These are phyloP conservation scores for Nemopilema nomurai DNA, from an alignment of 30 jellyfish, hydroid and myxozoan genomes.

Conservation along the genomic window DNA sequence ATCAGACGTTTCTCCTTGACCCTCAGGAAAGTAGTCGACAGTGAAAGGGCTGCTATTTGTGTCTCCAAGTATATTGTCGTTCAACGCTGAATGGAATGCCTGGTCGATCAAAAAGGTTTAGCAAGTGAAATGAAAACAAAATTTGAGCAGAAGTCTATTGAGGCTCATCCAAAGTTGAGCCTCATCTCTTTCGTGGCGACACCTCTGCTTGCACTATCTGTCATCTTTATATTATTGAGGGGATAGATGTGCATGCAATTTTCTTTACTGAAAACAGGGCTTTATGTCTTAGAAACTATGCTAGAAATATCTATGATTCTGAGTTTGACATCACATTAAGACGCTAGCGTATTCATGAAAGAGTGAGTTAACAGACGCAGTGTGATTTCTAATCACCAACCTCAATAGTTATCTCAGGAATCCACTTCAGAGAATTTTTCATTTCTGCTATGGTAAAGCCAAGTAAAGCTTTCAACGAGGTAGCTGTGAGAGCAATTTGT, in stretches of 20 bases:
- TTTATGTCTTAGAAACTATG: too few relatives aligned
- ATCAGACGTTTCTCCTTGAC: background rate
- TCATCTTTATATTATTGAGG: too few relatives aligned
- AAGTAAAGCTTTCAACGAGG: constrained; percentile 45
- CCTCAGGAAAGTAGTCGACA: background rate
- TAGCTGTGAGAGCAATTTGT: constrained; percentile 64
- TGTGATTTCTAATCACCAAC: constrained; percentile 9
- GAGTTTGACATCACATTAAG: too few relatives aligned
- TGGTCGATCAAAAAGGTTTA: background rate
- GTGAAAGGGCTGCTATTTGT: background rate
- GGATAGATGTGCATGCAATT: too few relatives aligned
- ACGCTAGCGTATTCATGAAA: too few relatives aligned
- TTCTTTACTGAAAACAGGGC: too few relatives aligned
- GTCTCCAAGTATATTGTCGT: background rate
- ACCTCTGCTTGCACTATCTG: too few relatives aligned
- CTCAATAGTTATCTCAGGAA: constrained; percentile 58
- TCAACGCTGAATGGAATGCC: background rate
- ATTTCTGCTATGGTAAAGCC: constrained; percentile 51
- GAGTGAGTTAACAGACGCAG: background rate
- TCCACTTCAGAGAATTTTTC: constrained; percentile 51
- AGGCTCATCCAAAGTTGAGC: too few relatives aligned
- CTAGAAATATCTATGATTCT: too few relatives aligned
- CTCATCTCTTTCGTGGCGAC: too few relatives aligned
- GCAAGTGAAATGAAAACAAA: background rate
- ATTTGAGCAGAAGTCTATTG: too few relatives aligned